Evolutionary conservation across 30 jellyfish, hydroid and myxozoan species (phyloP).

Genomic region (Cassiopea xamachana): DNA sequence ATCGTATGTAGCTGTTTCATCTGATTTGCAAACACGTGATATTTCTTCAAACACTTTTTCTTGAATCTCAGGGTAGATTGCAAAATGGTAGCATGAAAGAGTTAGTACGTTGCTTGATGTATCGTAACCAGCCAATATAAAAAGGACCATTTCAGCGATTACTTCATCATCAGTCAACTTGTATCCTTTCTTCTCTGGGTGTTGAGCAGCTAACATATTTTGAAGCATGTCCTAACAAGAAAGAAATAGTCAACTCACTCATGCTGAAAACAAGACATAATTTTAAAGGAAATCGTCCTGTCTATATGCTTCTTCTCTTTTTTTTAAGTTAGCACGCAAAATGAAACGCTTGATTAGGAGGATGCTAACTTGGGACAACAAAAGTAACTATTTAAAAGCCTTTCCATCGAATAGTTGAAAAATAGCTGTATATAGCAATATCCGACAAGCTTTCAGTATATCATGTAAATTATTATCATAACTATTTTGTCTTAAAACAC

Average conservation of each 20-base stretch:
- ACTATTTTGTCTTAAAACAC: too few species aligned
- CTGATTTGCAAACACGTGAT: conserved; percentile 30
- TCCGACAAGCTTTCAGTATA: too few species aligned
- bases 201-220: conserved; percentile 68
- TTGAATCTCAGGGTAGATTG: conserved; percentile 70
- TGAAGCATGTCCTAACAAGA: conserved; percentile 66
- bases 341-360: too few species aligned
- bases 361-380: too few species aligned
- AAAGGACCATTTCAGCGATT: conserved; percentile 63
- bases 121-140: conserved; percentile 75
- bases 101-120: conserved; percentile 63
- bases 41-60: conserved; percentile 60
- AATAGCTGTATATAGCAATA: too few species aligned
- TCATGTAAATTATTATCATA: too few species aligned
- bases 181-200: conserved; percentile 67
- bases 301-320: not conserved
- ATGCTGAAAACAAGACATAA: not conserved
- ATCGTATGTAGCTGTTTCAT: conserved; percentile 51
- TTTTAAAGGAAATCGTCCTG: not conserved
- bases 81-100: conserved; percentile 55
- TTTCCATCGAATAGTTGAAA: too few species aligned
- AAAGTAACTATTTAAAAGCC: too few species aligned
- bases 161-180: conserved; percentile 65
- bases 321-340: too few species aligned
- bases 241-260: not conserved